These are phyloP conservation scores for Polylopha cassiicola DNA, from an alignment of 2,888 invertebrate genomes.

Conservation along the genomic window DNA sequence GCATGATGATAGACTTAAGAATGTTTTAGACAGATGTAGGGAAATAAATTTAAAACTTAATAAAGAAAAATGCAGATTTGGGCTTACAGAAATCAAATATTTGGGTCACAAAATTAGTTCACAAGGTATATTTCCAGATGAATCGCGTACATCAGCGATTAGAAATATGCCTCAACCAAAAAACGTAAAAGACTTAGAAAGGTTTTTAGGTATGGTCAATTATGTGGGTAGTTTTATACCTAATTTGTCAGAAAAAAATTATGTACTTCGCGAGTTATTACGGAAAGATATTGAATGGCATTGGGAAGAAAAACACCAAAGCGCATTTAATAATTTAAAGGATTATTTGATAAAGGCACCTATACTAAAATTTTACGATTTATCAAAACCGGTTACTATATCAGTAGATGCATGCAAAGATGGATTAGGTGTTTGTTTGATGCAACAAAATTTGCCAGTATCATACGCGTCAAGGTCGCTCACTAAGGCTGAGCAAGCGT, in stretches of 20 bases:
- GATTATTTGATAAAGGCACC: conserved; percentile 4
- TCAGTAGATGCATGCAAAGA: conserved; percentile 18
- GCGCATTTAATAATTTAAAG: conserved; percentile 9
- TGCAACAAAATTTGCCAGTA: conserved; percentile 15
- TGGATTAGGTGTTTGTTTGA: conserved; percentile 15
- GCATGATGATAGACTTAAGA: background rate
- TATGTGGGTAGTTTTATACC: conserved; percentile 6
- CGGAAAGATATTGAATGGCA: conserved; percentile 1
- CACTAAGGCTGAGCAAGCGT: conserved; percentile 13
- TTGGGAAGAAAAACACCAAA: conserved; percentile 6
- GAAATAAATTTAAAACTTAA: background rate
- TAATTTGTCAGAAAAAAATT: conserved; percentile 4
- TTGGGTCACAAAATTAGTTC: background rate
- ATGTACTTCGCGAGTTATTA: background rate
- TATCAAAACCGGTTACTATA: conserved; percentile 12
- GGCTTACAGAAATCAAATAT: background rate
- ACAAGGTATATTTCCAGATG: conserved; percentile 4
- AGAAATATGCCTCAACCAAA: conserved; percentile 8
- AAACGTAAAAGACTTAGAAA: background rate
- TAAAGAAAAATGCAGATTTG: background rate
- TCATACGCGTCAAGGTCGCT: conserved; percentile 15
- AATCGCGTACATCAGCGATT: conserved; percentile 1
- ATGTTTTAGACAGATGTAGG: background rate
- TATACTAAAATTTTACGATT: conserved; percentile 14
- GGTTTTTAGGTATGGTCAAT: conserved; percentile 8